Base-by-base conservation (phyloP, 2,113 vertebrate species). In the Phalacrocorax aristotelis region DNA sequence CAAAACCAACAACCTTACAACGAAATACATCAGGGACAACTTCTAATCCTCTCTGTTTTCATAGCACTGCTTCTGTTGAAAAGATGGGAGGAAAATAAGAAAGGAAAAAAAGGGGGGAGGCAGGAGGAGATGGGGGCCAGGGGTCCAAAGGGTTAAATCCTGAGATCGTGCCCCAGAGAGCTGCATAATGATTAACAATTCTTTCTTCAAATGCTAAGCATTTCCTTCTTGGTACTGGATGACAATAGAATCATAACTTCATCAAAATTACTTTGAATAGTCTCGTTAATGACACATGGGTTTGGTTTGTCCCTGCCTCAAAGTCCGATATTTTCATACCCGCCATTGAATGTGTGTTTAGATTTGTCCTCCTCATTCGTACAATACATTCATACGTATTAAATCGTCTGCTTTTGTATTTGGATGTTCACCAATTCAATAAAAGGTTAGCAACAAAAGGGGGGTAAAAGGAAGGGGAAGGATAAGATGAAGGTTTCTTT, bases 31-130 rank as follows among this genome's bases (percentile, higher is more conserved):
- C 55, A 88, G 80, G 32, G 49, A 79, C 77, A 85, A 30, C 69
- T 96, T 42, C 38, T 51, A 79, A 95, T 91, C 58, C 57, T 84
- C 34, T 96, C 74, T 85, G 7, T 30, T 90, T 90, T 97, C 21
- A 14, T 68, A 76, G 54, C 48, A 58, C 30, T 32, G 69, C 26
- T 74, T 81, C 21, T 38, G 30, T 57, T 82, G 52, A 90, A 76
- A 91, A 84, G 61, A 85, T 49, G 65, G 66, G 44, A 51, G 22
- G 4, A 3, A 3, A 55, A 70, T 21, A 30, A 9, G 78, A 86
- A 72, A 18, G 6, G 17, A 22, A 15, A n/a, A 25, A 13, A 34
- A 30, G 40, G 3, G 5, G 1, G 15, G 1, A 13, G 38, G 38
- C 38, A 38, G 38, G 38, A 10, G 38, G 38, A 38, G 38, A 38